Evolutionary conservation across 2,888 invertebrate species (phyloP).

Genomic region (Terebella lapidaria): DNA sequence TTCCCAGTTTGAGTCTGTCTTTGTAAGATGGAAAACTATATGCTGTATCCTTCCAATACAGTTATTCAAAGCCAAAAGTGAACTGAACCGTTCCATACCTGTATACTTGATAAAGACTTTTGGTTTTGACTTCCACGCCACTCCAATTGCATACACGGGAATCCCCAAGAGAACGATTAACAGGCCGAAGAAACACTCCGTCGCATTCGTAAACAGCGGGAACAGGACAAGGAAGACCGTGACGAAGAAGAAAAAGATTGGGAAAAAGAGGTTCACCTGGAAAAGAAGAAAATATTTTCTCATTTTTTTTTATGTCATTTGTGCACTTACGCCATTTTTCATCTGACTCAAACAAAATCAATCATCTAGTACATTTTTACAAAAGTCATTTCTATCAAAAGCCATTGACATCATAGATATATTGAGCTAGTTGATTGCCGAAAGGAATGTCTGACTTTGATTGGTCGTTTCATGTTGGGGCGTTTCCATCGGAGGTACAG

Average conservation of each 20-base stretch:
- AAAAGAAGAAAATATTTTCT: constrained; percentile 12
- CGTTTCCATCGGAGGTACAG: constrained; percentile 75
- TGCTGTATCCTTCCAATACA: too few species aligned
- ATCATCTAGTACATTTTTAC: neutral
- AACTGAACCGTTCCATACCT: too few species aligned
- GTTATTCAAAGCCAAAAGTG: too few species aligned
- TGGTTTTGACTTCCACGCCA: constrained; percentile 53
- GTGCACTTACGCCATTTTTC: neutral
- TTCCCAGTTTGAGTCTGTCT: too few species aligned
- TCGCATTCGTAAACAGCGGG: constrained; percentile 42
- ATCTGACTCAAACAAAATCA: neutral
- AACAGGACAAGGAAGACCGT: constrained; percentile 43
- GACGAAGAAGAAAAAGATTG: constrained; percentile 45
- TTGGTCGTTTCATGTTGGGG: constrained; percentile 72
- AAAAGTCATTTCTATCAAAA: too few species aligned
- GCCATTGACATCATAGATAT: too few species aligned
- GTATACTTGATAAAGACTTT: constrained; percentile 23
- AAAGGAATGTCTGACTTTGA: constrained; percentile 58
- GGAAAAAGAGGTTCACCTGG: constrained; percentile 43
- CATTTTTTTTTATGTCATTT: neutral
- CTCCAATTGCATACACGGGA: constrained; percentile 70
- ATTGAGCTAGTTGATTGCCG: too few species aligned
- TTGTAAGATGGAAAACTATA: too few species aligned
- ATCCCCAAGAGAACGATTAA: constrained; percentile 55
- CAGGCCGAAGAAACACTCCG: constrained; percentile 44